These are phyloP conservation scores for Cerceris rybyensis DNA, from an alignment of 2,888 invertebrate genomes.

Conservation along the genomic window DNA sequence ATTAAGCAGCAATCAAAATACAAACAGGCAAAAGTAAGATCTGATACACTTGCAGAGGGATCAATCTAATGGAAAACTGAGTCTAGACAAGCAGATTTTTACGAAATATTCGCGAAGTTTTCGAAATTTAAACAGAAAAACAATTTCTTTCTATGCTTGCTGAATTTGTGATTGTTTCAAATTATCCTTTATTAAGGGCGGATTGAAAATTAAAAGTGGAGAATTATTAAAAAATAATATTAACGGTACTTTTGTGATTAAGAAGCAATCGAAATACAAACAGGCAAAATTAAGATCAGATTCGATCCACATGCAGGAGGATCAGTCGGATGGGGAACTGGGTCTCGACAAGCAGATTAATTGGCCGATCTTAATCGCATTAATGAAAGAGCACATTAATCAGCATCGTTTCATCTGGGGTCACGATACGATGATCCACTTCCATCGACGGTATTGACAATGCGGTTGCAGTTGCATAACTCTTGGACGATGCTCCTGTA, in stretches of 20 bases:
- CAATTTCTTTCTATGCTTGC: no score
- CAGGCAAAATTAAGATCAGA: constrained; percentile 8
- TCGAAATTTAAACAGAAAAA: no score
- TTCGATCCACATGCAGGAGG: constrained; percentile 6
- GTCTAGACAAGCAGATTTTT: no score
- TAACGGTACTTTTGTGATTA: background rate
- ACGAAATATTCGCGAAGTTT: no score
- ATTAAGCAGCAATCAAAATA: no score
- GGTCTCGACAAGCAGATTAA: constrained; percentile 62
- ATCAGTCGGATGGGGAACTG: constrained; percentile 55
- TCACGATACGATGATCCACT: constrained; percentile 72
- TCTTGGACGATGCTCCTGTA: constrained; percentile 38
- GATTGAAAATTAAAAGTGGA: no score
- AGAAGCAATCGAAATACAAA: constrained; percentile 21
- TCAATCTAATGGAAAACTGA: no score
- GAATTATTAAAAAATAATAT: no score
- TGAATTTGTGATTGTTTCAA: no score
- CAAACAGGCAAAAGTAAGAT: no score
- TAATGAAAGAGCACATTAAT: constrained; percentile 63
- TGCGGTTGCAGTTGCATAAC: constrained; percentile 69
- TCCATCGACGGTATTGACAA: constrained; percentile 66
- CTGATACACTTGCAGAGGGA: no score
- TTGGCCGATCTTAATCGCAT: constrained; percentile 63
- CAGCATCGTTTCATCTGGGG: constrained; percentile 51
- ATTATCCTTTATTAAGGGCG: no score